phyloP scores from a whole-genome alignment of 2,797 vertebrate species.

The Fistularia tabacaria region DNA sequence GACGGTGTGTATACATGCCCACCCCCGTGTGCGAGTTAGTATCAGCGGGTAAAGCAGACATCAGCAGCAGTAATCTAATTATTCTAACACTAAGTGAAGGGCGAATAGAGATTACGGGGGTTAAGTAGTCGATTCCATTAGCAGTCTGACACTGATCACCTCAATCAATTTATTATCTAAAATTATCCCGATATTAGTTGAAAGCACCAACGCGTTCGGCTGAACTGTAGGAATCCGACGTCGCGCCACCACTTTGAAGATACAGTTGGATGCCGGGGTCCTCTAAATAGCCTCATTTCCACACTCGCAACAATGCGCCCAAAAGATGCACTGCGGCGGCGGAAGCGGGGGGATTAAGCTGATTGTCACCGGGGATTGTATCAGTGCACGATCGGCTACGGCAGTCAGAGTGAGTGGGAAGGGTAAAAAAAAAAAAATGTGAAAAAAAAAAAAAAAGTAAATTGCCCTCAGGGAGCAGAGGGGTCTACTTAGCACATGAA shows the following conservation, averaged over 20 bases:
- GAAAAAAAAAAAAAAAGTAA: constrained; percentile 10
- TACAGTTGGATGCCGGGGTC: constrained; percentile 17
- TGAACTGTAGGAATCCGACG: constrained; percentile 17
- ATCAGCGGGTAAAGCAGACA: constrained; percentile 49
- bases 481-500: constrained; percentile 60
- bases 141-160: constrained; percentile 63
- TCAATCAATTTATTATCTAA: constrained; percentile 69
- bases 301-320: constrained; percentile 31
- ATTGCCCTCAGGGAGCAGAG: constrained; percentile 49
- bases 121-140: constrained; percentile 72
- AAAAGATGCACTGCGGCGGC: constrained; percentile 33
- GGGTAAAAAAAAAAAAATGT: background rate
- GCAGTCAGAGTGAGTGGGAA: constrained; percentile 37
- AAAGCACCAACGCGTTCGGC: constrained; percentile 36
- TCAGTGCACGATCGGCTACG: constrained; percentile 36
- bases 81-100: constrained; percentile 66
- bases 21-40: constrained; percentile 4
- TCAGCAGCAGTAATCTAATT: constrained; percentile 68
- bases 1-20: background rate
- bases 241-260: constrained; percentile 14
- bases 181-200: constrained; percentile 58
- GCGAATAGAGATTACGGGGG: constrained; percentile 63
- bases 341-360: constrained; percentile 38
- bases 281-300: constrained; percentile 36
- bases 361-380: constrained; percentile 48